Evolutionary conservation across 2,797 vertebrate species (phyloP), one percentile per base, ranked within the genome.

Genomic region (Cheirogaleus major): DNA sequence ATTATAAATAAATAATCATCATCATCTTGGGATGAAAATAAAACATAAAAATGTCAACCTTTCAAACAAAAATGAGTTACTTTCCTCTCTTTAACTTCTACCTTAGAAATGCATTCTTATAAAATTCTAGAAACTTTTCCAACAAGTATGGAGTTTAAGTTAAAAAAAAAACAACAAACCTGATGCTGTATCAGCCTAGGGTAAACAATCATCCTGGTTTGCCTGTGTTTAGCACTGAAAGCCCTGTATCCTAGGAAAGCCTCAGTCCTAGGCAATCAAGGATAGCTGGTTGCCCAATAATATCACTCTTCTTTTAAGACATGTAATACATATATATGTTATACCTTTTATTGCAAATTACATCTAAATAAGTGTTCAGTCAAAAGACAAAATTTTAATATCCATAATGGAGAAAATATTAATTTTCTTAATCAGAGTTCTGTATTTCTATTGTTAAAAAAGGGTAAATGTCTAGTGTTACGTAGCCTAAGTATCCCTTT

Each of bases 1-100:
- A 87, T 95, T 91, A 96, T 97, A 96, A 97, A 96, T 97, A 97
- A 96, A 97, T 96, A 59, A 98, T 97, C 0, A 92, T 95, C 59
- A 85, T 85, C 86, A 90, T 93, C 91, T 93, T 82, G 91, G 93
- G 93, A 78, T 96, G 17, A 96, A 97, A 97, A 95, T 96, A 96
- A 96, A 97, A 86, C 80, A 95, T 92, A 85, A 93, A 95, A 95
- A 50, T 96, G 94, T 92, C 94, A 97, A 94, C 67, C 50, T 94
- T 95, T 96, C 96, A 95, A 95, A 85, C 25, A 85, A 94, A 97
- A 97, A 73, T 91, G 92, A 96, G 86, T 93, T 96, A 93, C 79
- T 30, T 32, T 95, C 45, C 27, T 95, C 41, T 83, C 78, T 90
- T 73, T 97, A 92, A 92, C 78, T 93, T 61, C 55, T 90, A 91